A percentile compares a stretch with the other conserved stretches of the same genome.
Conservation (phyloP, 2,888 invertebrate genomes). For the Drosophila sordidapex region DNA sequence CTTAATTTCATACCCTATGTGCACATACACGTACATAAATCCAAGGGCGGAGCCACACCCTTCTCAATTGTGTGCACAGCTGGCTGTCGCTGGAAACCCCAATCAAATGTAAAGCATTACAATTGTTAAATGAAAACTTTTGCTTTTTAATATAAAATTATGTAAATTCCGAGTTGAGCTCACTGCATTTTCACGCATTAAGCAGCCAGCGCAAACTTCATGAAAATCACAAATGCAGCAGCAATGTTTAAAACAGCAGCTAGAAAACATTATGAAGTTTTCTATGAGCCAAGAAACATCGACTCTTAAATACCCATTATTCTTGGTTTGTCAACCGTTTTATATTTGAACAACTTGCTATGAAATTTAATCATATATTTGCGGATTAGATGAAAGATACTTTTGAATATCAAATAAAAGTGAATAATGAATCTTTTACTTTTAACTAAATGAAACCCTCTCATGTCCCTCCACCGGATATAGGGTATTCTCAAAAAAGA, state of each 20-base stretch:
- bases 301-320: constrained; percentile 9
- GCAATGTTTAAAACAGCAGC: constrained; percentile 10
- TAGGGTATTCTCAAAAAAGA: constrained; percentile 19
- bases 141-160: constrained; percentile 69
- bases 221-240: constrained; percentile 44
- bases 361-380: neutral
- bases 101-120: constrained; percentile 64
- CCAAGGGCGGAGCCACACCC: constrained; percentile 51
- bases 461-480: neutral
- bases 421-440: neutral
- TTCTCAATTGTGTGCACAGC: constrained; percentile 74
- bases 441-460: neutral
- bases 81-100: constrained; percentile 53
- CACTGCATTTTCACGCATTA: constrained; percentile 56
- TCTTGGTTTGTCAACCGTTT: neutral
- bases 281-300: neutral
- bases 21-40: neutral
- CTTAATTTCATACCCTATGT: neutral
- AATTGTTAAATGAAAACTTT: constrained; percentile 70
- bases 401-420: neutral
- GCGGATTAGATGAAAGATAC: neutral
- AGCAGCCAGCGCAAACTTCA: constrained; percentile 35
- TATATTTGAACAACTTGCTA: neutral
- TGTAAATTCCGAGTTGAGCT: constrained; percentile 64
- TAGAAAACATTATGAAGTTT: constrained; percentile 3